These are phyloP conservation scores for Nemotelus nigrinus DNA, from an alignment of 2,888 invertebrate species.

Conservation along the genomic window DNA sequence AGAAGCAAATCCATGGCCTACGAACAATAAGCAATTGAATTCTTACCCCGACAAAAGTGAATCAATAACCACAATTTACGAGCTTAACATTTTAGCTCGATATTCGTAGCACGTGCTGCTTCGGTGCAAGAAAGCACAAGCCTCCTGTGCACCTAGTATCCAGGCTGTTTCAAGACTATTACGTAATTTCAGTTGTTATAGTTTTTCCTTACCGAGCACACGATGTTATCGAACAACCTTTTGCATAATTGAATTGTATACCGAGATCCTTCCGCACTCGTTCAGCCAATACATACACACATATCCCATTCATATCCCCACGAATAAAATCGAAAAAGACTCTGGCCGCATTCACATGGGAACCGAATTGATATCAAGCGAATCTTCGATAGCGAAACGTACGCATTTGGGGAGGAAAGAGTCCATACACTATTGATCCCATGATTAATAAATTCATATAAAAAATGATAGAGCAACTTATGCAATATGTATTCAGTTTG, in stretches of 20 bases:
- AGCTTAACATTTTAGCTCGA: background rate
- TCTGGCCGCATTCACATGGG: background rate
- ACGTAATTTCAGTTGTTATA: background rate
- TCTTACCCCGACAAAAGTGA: too few relatives aligned
- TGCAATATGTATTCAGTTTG: background rate
- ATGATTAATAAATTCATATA: constrained; percentile 15
- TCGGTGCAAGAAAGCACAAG: background rate
- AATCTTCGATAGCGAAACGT: background rate
- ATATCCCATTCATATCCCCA: background rate
- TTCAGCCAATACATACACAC: background rate
- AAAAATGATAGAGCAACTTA: background rate
- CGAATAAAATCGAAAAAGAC: background rate
- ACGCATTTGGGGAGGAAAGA: background rate
- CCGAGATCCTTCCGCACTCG: background rate
- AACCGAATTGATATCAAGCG: background rate
- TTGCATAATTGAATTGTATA: constrained; percentile 15
- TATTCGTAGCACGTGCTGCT: background rate
- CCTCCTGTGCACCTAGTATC: background rate
- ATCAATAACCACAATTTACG: too few relatives aligned
- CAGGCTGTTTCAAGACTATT: background rate
- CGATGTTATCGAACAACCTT: background rate
- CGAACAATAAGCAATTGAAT: too few relatives aligned
- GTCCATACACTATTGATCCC: background rate
- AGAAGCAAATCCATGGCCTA: too few relatives aligned
- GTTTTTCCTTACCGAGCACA: background rate